Percentiles rank a stretch among this genome's conserved stretches.
phyloP scores from a whole-genome alignment of 2,113 vertebrate species.

The Onychostruthus taczanowskii region DNA sequence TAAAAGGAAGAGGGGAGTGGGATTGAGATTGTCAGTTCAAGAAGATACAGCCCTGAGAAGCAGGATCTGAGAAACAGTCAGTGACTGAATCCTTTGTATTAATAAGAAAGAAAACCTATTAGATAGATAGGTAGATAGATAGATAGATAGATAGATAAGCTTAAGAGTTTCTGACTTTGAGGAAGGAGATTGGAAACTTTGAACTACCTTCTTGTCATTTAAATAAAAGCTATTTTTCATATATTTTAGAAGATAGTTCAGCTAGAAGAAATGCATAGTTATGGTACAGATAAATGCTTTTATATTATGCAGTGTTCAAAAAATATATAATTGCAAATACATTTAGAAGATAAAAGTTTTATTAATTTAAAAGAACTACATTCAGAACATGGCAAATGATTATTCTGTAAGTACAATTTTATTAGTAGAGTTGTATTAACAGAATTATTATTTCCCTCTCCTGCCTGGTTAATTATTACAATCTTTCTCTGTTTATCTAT shows the following conservation, averaged over 20 bases:
- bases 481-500: neutral
- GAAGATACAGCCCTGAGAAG: neutral
- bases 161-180: neutral
- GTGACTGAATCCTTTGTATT: neutral
- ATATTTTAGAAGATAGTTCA: neutral
- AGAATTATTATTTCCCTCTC: neutral
- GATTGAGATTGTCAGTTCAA: neutral
- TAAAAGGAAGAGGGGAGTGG: neutral
- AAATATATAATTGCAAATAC: neutral
- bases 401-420: neutral
- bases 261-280: neutral
- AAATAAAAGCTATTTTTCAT: neutral
- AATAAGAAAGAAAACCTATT: neutral
- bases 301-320: neutral
- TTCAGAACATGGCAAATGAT: neutral
- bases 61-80: neutral
- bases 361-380: neutral
- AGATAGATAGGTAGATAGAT: neutral
- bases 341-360: neutral
- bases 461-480: neutral
- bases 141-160: neutral
- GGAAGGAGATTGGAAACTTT: neutral
- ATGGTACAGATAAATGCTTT: neutral
- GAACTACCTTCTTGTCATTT: neutral
- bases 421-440: neutral